A percentile compares a stretch with the other conserved stretches of the same genome.
phyloP scores from a whole-genome alignment of 2,888 invertebrate genomes.

The Cephus pygmeus region DNA sequence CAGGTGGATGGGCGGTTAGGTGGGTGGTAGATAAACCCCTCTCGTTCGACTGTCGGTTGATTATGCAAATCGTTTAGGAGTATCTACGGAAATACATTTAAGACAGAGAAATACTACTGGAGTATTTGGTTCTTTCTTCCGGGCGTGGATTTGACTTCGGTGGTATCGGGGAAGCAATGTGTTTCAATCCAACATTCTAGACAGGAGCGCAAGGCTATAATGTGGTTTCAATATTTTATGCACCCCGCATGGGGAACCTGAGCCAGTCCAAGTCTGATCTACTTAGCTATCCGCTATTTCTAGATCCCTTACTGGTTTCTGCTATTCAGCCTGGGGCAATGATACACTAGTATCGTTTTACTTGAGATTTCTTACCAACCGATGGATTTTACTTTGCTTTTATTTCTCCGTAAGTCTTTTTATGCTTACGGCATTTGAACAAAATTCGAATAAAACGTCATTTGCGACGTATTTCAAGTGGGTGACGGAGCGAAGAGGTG shows the following conservation, averaged over 20 bases:
- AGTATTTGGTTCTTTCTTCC: background rate
- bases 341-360: background rate
- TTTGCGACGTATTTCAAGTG: background rate
- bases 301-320: background rate
- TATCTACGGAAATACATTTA: background rate
- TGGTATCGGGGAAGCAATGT: background rate
- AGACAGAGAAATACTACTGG: background rate
- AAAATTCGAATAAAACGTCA: background rate
- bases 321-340: background rate
- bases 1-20: background rate
- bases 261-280: slow-evolving; percentile 11
- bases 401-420: background rate
- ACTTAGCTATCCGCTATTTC: background rate
- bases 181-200: slow-evolving; percentile 4
- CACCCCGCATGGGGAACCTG: slow-evolving; percentile 21
- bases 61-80: slow-evolving; percentile 1
- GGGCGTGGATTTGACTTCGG: background rate
- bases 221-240: slow-evolving; percentile 43
- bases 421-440: background rate
- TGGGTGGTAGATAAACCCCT: background rate
- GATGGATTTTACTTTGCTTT: background rate
- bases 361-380: background rate
- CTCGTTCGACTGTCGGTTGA: background rate
- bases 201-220: slow-evolving; percentile 27
- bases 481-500: background rate